Evolutionary conservation across 2,113 vertebrate genomes (phyloP).

Genomic region (Xerus inauris): DNA sequence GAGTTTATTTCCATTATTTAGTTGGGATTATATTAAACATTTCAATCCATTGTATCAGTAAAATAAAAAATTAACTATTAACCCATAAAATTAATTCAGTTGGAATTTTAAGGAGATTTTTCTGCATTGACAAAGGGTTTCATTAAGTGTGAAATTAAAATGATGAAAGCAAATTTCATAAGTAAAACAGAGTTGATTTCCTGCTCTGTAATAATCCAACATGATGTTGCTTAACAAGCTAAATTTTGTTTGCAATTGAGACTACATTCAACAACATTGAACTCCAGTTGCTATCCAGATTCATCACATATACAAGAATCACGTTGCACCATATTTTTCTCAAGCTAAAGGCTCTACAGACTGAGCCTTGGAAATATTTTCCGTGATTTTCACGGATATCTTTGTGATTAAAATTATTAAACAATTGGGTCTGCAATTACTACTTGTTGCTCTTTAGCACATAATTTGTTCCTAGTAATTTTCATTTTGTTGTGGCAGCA

Average conservation of each 20-base stretch:
- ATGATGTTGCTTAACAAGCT: background rate
- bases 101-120: background rate
- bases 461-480: conserved; percentile 72
- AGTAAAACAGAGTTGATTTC: background rate
- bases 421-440: conserved; percentile 59
- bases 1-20: conserved; percentile 47
- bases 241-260: background rate
- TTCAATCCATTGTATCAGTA: conserved; percentile 21
- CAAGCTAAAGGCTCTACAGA: background rate
- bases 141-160: conserved; percentile 32
- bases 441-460: conserved; percentile 61
- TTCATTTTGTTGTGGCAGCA: conserved; percentile 76
- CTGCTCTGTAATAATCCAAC: background rate
- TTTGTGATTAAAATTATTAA: conserved; percentile 66
- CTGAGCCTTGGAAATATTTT: conserved; percentile 49
- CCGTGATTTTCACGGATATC: conserved; percentile 15
- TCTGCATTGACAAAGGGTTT: conserved; percentile 9
- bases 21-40: background rate
- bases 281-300: background rate
- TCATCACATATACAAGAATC: background rate
- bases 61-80: conserved; percentile 40
- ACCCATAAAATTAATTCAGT: background rate
- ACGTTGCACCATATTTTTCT: conserved; percentile 7
- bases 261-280: background rate
- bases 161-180: conserved; percentile 40